Evolutionary conservation across 2,888 invertebrate species (phyloP), one percentile per base, ranked within the genome.

Genomic region (Epirrhoe alternata): DNA sequence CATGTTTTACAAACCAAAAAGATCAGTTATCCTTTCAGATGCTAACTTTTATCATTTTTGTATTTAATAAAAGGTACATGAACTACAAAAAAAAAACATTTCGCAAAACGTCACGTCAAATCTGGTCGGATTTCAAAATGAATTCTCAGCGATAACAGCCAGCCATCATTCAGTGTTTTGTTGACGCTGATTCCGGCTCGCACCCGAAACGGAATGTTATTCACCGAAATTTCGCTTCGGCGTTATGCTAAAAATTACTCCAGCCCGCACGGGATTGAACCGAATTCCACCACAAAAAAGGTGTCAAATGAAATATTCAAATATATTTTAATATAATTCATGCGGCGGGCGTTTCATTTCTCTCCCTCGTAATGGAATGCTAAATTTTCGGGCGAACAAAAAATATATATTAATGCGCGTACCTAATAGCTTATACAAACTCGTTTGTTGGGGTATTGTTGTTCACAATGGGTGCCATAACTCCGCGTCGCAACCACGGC

Each of bases 261-360:
- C 82, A 82, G 81, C 87, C 86, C 82, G 79, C 83, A 81, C 86
- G 85, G 87, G 92, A 93, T 92, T 93, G 92, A 93, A 89, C 92
- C 88, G 87, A 92, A 92, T 90, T 89, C 89, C 90, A 79, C 87
- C 86, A 89, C 88, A 89, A 92, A 92, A 92, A 92, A 92, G 93
- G 93, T 93, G 93, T 93, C 93, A 93, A 93, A 93, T 93, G 93
- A 93, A 93, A 93, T 93, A 93, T 93, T 93, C 93, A 93, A 93
- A 93, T 93, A 92, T 93, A 93, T 93, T 93, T 92, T 93, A 93
- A 93, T 93, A 93, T 93, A 93, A 93, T 93, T 93, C 93, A 93
- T 92, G 92, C 92, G 90, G 92, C 93, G 91, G 91, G 92, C 92
- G 91, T 93, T 93, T 92, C 92, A 93, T 93, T 92, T 92, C 93